Conservation (phyloP, 2,113 vertebrate species). For the Miniopterus natalensis region DNA sequence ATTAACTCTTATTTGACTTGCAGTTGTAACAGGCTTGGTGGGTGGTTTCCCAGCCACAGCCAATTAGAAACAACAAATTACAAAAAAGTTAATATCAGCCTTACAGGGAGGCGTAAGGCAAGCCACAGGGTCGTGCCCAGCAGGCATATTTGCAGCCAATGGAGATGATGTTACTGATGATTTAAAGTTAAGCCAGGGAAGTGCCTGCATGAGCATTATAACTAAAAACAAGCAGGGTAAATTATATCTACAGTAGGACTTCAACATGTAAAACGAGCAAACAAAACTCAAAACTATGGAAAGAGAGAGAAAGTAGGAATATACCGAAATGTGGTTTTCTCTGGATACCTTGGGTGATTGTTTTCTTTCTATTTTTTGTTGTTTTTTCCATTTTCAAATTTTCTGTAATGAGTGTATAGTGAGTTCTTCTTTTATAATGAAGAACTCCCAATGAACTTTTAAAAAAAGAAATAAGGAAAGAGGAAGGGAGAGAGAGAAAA, state of each 20-base stretch:
- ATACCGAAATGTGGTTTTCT: background rate
- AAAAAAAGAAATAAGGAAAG: conserved; percentile 52
- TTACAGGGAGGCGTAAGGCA: background rate
- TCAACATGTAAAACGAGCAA: background rate
- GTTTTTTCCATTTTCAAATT: background rate
- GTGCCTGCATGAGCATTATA: background rate
- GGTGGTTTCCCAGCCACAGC: background rate
- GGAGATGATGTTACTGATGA: background rate
- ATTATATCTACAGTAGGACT: background rate
- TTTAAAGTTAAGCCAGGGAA: conserved; percentile 23
- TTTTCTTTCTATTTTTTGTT: background rate
- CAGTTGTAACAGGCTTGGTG: background rate
- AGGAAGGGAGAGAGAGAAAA: conserved; percentile 14
- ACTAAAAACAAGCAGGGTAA: conserved; percentile 41
- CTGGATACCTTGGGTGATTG: background rate
- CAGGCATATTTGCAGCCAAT: background rate
- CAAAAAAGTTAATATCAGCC: background rate
- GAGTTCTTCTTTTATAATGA: background rate
- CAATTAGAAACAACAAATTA: background rate
- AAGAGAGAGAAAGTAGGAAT: background rate
- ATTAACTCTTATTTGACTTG: background rate
- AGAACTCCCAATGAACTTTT: background rate
- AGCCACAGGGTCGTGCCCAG: no score
- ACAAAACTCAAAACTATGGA: conserved; percentile 7
- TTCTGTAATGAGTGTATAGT: background rate